Percentiles rank a stretch among this genome's conserved stretches.
Conservation (phyloP, 2,113 vertebrate genomes). For the Ceyx cyanopectus region DNA sequence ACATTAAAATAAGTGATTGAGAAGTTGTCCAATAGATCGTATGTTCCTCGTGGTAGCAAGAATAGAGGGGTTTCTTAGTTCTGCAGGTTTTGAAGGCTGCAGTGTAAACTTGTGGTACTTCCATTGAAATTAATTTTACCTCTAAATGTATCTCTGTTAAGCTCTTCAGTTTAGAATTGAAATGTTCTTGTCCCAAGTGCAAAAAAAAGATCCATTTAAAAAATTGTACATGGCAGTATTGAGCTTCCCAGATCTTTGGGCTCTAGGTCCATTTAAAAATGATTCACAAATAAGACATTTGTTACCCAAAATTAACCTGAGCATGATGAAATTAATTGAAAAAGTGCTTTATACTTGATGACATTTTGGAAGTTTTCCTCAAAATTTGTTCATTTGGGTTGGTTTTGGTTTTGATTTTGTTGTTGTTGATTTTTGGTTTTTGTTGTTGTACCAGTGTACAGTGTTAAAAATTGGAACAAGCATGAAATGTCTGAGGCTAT, state of each 20-base stretch:
- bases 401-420: neutral
- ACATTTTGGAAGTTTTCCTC: neutral
- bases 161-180: neutral
- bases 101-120: slow-evolving; percentile 55
- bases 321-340: neutral
- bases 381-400: neutral
- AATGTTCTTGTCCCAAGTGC: neutral
- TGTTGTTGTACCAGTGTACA: neutral
- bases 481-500: slow-evolving; percentile 3
- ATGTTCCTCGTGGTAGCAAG: slow-evolving; percentile 14
- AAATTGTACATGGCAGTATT: neutral
- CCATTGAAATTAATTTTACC: slow-evolving; percentile 18
- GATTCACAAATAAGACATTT: neutral
- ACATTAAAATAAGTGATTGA: slow-evolving; percentile 55
- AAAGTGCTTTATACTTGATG: neutral
- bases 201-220: neutral
- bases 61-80: slow-evolving; percentile 35
- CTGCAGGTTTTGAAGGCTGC: slow-evolving; percentile 28
- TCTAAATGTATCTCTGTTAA: neutral
- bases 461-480: neutral
- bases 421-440: neutral
- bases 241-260: neutral
- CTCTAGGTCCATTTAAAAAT: neutral
- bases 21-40: slow-evolving; percentile 38
- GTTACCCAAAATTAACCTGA: neutral